Percentiles rank a stretch among this genome's conserved stretches.
Evolutionary conservation across 2,888 invertebrate species (phyloP).

Genomic region (Podabrus alpinus): DNA sequence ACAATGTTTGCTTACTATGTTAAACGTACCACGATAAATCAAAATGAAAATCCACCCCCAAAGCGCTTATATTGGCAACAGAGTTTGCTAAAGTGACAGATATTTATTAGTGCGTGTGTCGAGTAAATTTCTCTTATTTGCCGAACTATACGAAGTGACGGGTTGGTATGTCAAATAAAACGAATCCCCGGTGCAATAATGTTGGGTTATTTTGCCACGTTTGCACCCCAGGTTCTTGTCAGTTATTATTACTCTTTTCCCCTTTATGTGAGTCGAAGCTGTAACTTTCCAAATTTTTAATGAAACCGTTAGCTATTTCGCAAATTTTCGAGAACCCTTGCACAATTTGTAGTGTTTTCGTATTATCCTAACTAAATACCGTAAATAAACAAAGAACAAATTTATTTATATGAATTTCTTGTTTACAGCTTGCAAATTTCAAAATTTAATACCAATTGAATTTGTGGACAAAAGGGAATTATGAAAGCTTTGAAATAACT

Average conservation of each 20-base stretch:
- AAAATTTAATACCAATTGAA: slow-evolving; percentile 28
- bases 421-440: slow-evolving; percentile 19
- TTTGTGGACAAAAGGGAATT: slow-evolving; percentile 24
- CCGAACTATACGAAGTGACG: slow-evolving; percentile 33
- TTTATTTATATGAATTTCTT: not conserved
- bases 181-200: slow-evolving; percentile 33
- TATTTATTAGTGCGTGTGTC: slow-evolving; percentile 34
- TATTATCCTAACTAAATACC: not conserved
- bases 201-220: slow-evolving; percentile 28
- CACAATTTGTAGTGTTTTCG: not conserved
- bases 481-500: slow-evolving; percentile 12
- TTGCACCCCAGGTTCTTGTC: slow-evolving; percentile 26
- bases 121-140: slow-evolving; percentile 34
- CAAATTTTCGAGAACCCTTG: not conserved
- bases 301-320: not conserved
- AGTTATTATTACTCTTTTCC: slow-evolving; percentile 28
- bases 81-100: slow-evolving; percentile 33
- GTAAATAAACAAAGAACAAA: not conserved
- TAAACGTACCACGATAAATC: slow-evolving; percentile 30
- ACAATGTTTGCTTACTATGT: slow-evolving; percentile 22
- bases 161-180: slow-evolving; percentile 33
- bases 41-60: slow-evolving; percentile 32
- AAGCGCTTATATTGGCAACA: slow-evolving; percentile 32
- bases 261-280: slow-evolving; percentile 1
- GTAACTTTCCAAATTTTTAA: not conserved